A percentile compares a stretch with the other conserved stretches of the same genome.
Conservation (phyloP, 2,113 vertebrate genomes). For the Haplochromis vanheusdeni region DNA sequence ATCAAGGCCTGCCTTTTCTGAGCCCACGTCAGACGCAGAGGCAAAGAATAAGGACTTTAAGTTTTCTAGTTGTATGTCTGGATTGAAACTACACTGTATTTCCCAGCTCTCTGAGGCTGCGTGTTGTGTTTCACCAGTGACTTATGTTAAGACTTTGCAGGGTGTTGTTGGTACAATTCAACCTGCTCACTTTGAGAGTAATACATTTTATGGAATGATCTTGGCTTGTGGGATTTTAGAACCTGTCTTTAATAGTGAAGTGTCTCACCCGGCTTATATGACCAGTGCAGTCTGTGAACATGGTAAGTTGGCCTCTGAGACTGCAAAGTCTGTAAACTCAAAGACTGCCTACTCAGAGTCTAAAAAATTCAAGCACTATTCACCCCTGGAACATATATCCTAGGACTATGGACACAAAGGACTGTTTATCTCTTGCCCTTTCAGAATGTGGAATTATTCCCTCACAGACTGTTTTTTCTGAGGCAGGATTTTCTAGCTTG, state of each 20-base stretch:
- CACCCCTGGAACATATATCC: not conserved
- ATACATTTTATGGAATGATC: not conserved
- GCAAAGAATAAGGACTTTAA: not conserved
- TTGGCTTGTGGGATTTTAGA: not conserved
- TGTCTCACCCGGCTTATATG: not conserved
- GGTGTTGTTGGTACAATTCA: not conserved
- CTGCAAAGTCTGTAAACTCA: not conserved
- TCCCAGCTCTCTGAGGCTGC: not conserved
- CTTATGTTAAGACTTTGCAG: not conserved
- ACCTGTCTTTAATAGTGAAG: not conserved
- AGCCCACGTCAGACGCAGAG: accelerated
- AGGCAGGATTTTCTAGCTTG: not conserved
- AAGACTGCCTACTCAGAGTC: not conserved
- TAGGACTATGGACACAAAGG: not conserved
- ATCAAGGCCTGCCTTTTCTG: not conserved
- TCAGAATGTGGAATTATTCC: not conserved
- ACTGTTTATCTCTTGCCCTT: not conserved
- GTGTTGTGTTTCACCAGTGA: not conserved
- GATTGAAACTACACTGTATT: not conserved
- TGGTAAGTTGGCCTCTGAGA: not conserved
- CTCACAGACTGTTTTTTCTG: not conserved
- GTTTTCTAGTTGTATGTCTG: not conserved
- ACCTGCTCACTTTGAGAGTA: not conserved
- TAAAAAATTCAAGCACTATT: not conserved
- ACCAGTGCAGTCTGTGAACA: not conserved